These are phyloP conservation scores for Ricordea florida DNA, from an alignment of 92 coral and sea anemone genomes.

Conservation along the genomic window DNA sequence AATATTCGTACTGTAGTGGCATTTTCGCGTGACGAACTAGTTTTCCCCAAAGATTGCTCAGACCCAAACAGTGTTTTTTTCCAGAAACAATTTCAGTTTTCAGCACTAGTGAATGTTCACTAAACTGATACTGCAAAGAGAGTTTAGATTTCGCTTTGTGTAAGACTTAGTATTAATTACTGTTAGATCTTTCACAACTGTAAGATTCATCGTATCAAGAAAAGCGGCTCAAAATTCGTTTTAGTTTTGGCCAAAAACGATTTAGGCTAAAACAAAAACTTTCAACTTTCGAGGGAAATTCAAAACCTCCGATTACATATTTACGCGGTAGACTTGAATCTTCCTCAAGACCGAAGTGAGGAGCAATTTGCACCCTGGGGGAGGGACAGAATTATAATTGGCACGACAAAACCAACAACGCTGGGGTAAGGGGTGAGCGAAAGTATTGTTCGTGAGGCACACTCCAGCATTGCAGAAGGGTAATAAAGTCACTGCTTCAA, in stretches of 20 bases:
- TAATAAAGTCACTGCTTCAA: too few relatives aligned
- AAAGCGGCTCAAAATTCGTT: not conserved
- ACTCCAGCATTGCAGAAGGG: too few relatives aligned
- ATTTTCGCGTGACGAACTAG: too few relatives aligned
- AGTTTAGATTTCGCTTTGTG: not conserved
- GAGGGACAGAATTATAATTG: not conserved
- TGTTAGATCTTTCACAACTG: too few relatives aligned
- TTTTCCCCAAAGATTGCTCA: too few relatives aligned
- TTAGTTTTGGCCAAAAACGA: not conserved
- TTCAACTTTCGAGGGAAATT: not conserved
- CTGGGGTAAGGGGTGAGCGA: not conserved
- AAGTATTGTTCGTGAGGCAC: not conserved
- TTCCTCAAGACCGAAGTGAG: not conserved
- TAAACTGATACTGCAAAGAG: not conserved
- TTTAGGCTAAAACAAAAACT: not conserved
- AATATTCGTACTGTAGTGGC: too few relatives aligned
- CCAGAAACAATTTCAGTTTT: too few relatives aligned
- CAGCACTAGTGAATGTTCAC: not conserved
- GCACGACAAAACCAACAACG: not conserved
- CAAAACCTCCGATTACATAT: not conserved
- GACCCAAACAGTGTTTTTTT: too few relatives aligned
- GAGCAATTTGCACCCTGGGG: not conserved
- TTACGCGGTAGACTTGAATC: not conserved
- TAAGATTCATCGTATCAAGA: not conserved
- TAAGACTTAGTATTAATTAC: too few relatives aligned